Percentiles rank a stretch among this genome's conserved stretches.
These are phyloP conservation scores for Monopis laevigella DNA, from an alignment of 2,888 invertebrate genomes.

Conservation along the genomic window DNA sequence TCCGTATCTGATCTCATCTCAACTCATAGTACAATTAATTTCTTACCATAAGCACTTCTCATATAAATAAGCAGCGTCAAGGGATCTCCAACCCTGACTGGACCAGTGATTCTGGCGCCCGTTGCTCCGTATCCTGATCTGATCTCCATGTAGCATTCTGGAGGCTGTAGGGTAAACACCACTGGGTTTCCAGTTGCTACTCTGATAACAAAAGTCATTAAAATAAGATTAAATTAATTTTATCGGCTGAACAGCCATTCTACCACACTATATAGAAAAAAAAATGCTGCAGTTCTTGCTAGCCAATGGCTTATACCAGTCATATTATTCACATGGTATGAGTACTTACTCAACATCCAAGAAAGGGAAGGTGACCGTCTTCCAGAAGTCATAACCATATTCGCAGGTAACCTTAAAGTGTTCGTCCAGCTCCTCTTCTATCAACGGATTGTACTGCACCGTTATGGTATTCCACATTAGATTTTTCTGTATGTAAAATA, in stretches of 20 bases:
- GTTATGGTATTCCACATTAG: constrained; percentile 98
- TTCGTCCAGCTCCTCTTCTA: constrained; percentile 94
- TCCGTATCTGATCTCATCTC: no score
- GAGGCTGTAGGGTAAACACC: constrained; percentile 91
- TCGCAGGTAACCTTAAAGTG: constrained; percentile 97
- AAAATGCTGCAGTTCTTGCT: not conserved
- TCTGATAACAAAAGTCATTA: constrained; percentile 48
- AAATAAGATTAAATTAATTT: not conserved
- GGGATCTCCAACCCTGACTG: constrained; percentile 92
- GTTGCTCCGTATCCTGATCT: constrained; percentile 89
- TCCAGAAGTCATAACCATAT: constrained; percentile 97
- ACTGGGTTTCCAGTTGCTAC: constrained; percentile 95
- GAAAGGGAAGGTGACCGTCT: constrained; percentile 94
- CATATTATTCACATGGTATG: not conserved
- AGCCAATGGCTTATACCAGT: not conserved
- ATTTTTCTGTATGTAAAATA: constrained; percentile 85
- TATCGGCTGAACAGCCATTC: not conserved
- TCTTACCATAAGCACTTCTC: constrained; percentile 89
- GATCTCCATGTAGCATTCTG: constrained; percentile 97
- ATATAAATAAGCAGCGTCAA: constrained; percentile 92
- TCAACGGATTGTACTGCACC: constrained; percentile 91
- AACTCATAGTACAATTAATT: no score
- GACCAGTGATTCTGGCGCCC: constrained; percentile 86
- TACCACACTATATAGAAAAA: not conserved
- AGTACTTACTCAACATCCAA: constrained; percentile 93